A percentile compares a stretch with the other conserved stretches of the same genome.
These are phyloP conservation scores for Molanna angustata DNA, from an alignment of 2,888 invertebrate genomes.

Conservation along the genomic window DNA sequence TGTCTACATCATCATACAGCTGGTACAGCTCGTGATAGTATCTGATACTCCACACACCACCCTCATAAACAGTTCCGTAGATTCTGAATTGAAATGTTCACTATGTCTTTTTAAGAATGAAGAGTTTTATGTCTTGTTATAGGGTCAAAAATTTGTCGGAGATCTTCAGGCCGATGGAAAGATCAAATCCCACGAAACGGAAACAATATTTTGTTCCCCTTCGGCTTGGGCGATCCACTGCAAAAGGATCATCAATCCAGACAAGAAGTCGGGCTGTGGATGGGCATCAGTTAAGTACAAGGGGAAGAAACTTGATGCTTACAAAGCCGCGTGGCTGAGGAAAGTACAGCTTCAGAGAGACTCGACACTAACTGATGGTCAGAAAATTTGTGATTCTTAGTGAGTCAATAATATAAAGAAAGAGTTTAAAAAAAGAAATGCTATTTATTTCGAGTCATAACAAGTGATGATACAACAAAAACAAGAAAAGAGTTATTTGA, in stretches of 20 bases:
- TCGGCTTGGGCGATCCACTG: conserved; percentile 93
- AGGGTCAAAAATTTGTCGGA: conserved; percentile 88
- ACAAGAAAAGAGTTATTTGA: no score
- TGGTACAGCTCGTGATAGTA: no score
- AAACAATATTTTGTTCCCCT: conserved; percentile 83
- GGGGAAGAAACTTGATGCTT: conserved; percentile 84
- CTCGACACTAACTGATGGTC: conserved; percentile 37
- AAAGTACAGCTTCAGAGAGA: conserved; percentile 63
- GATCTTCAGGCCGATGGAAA: conserved; percentile 83
- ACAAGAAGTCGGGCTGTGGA: conserved; percentile 89
- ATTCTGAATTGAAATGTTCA: no score
- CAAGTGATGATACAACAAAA: no score
- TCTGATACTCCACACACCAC: no score
- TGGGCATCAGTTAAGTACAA: conserved; percentile 91
- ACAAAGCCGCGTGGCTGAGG: conserved; percentile 81
- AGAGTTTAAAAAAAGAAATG: no score
- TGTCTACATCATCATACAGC: no score
- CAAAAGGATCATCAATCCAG: conserved; percentile 86
- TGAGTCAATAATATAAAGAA: no score
- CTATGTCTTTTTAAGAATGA: no score
- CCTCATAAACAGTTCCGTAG: no score
- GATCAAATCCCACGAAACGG: conserved; percentile 85
- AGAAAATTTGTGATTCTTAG: neutral
- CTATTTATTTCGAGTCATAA: no score
- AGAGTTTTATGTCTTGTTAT: conserved; percentile 35